Evolutionary conservation across 2,797 vertebrate genomes (phyloP), one percentile per base, ranked within the genome.

Genomic region (Takifugu rubripes): DNA sequence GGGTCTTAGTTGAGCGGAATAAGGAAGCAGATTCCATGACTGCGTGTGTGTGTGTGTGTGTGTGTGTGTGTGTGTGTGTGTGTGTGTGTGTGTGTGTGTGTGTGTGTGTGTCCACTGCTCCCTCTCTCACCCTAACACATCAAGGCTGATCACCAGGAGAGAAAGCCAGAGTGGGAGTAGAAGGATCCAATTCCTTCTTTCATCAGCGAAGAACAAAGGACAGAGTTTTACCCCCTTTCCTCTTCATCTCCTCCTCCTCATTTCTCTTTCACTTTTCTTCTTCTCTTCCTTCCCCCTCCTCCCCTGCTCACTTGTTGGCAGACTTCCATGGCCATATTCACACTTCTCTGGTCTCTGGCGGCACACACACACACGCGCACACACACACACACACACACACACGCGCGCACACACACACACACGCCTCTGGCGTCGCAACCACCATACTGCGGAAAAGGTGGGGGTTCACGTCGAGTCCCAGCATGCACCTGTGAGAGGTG

Each of bases 171-270:
- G 84, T 83, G 86, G 83, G 84, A 85, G 84, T 79, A 69, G 54
- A 79, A 79, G 66, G 82, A 84, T 85, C 77, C 77, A 66, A 79
- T 85, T 86, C 79, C 79, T 80, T 66, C 78, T 88, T 87, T 88
- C 83, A 87, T 87, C 83, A 86, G 75, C 54, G 40, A 79, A 84
- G 83, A 87, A 88, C 84, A 88, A 89, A 89, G 84, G 80, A 79
- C 64, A 60, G 54, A 74, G 71, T 66, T 75, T 59, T 57, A 21
- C 61, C 79, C 72, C 62, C 54, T 56, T 54, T 67, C 52, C 55
- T 61, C 71, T 52, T 72, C 67, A 48, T 57, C 66, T 62, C 61
- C 54, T 57, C 66, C 53, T 40, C 31, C 8, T n/a, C 26, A 33
- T 57, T 26, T 44, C 27, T 57, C 52, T 33, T 40, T 49, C 43